Percentiles rank a stretch among this genome's conserved stretches.
phyloP scores from a whole-genome alignment of 2,113 vertebrate species.

The Lota lota region DNA sequence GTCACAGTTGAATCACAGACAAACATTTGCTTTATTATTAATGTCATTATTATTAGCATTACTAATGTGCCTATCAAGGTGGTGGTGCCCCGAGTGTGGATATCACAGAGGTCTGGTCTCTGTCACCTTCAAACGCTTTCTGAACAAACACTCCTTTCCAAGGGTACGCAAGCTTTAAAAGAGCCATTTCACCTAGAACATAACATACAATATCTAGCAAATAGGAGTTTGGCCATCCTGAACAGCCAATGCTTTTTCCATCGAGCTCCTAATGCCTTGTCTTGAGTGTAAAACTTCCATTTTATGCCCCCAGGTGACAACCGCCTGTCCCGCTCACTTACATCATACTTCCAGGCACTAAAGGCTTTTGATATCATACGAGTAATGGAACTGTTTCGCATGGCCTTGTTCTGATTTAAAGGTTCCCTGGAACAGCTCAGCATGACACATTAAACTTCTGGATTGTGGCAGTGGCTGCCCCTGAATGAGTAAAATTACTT shows the following conservation, averaged over 20 bases:
- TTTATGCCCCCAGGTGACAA: constrained; percentile 31
- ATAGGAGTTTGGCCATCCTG: constrained; percentile 9
- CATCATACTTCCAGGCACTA: constrained; percentile 52
- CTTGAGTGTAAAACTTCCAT: constrained; percentile 23
- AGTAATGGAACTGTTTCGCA: constrained; percentile 60
- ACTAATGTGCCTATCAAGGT: too few relatives aligned
- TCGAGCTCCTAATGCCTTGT: background rate
- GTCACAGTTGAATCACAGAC: constrained; percentile 37
- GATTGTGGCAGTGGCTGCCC: constrained; percentile 30
- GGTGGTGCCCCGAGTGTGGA: too few relatives aligned
- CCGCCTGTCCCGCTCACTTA: constrained; percentile 57
- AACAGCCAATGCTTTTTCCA: background rate
- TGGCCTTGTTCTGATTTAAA: constrained; percentile 65
- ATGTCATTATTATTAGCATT: too few relatives aligned
- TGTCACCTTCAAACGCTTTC: too few relatives aligned
- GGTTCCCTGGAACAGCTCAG: constrained; percentile 55
- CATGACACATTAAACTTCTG: constrained; percentile 48
- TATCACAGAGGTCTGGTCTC: too few relatives aligned
- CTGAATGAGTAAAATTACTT: constrained; percentile 63
- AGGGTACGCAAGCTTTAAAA: background rate
- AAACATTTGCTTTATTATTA: background rate
- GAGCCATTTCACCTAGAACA: background rate
- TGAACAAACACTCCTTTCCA: background rate
- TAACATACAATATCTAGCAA: constrained; percentile 15
- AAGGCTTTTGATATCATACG: constrained; percentile 45